These are phyloP conservation scores for Oegoconia quadripuncta DNA, from an alignment of 2,888 invertebrate species.

Conservation along the genomic window DNA sequence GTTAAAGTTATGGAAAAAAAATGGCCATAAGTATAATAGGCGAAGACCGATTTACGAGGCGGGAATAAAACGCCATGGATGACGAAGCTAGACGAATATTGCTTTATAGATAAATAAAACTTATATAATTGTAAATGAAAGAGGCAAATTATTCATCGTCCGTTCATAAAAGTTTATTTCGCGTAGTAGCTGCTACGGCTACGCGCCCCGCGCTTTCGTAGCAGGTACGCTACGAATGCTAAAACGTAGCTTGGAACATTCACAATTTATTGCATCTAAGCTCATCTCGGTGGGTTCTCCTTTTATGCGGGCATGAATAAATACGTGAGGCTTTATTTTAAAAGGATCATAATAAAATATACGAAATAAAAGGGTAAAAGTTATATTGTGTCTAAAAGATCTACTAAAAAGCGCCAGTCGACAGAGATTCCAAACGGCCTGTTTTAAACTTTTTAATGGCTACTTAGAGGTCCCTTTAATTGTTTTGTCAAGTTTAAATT, in stretches of 20 bases:
- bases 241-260: background rate
- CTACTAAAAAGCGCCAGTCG: too few species aligned
- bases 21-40: too few species aligned
- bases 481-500: background rate
- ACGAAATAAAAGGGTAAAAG: too few species aligned
- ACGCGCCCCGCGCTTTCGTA: background rate
- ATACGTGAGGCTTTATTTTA: too few species aligned
- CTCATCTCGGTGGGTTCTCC: background rate
- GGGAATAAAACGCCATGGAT: too few species aligned
- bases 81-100: too few species aligned
- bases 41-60: too few species aligned
- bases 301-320: background rate
- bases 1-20: too few species aligned
- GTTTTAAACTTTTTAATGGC: background rate
- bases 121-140: too few species aligned
- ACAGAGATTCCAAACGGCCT: too few species aligned
- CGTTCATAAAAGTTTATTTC: conserved; percentile 1
- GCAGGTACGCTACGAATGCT: conserved; percentile 3
- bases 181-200: background rate
- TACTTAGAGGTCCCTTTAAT: background rate
- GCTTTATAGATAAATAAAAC: too few species aligned
- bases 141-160: too few species aligned
- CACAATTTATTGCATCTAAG: background rate
- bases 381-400: background rate
- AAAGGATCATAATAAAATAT: background rate